Evolutionary conservation across 1,140 invertebrate species (phyloP).

Genomic region (Lordiphosa clarofinis): DNA sequence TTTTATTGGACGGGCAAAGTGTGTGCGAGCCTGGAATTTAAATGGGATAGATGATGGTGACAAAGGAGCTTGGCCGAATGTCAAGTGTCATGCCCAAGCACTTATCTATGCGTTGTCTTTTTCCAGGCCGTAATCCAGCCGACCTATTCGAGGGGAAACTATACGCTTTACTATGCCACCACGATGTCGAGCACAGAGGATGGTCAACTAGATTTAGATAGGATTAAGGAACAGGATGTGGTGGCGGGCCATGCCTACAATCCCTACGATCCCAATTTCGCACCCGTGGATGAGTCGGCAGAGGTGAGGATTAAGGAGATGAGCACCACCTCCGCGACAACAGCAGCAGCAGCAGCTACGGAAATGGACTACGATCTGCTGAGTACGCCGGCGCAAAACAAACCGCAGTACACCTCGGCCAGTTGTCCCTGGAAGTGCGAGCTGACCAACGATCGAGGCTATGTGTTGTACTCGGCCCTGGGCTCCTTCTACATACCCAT

Average conservation of each 20-base stretch:
- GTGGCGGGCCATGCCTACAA: constrained; percentile 57
- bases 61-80: constrained; percentile 25
- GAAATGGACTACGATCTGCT: constrained; percentile 51
- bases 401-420: constrained; percentile 62
- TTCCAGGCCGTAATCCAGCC: constrained; percentile 64
- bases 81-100: constrained; percentile 34
- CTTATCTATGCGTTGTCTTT: constrained; percentile 7
- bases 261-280: constrained; percentile 66
- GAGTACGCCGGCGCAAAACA: constrained; percentile 31
- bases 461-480: constrained; percentile 94
- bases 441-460: constrained; percentile 92
- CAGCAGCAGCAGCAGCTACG: constrained; percentile 23
- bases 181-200: constrained; percentile 68
- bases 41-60: constrained; percentile 34
- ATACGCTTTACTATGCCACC: constrained; percentile 77
- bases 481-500: constrained; percentile 96
- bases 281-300: constrained; percentile 55
- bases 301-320: constrained; percentile 53
- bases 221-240: constrained; percentile 50
- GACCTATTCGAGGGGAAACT: constrained; percentile 75
- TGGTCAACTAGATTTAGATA: constrained; percentile 65
- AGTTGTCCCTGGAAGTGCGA: constrained; percentile 92
- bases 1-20: constrained; percentile 67
- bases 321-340: constrained; percentile 21
- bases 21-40: constrained; percentile 49